Evolutionary conservation across 1,140 invertebrate genomes (phyloP).

Genomic region (Idris sp.): DNA sequence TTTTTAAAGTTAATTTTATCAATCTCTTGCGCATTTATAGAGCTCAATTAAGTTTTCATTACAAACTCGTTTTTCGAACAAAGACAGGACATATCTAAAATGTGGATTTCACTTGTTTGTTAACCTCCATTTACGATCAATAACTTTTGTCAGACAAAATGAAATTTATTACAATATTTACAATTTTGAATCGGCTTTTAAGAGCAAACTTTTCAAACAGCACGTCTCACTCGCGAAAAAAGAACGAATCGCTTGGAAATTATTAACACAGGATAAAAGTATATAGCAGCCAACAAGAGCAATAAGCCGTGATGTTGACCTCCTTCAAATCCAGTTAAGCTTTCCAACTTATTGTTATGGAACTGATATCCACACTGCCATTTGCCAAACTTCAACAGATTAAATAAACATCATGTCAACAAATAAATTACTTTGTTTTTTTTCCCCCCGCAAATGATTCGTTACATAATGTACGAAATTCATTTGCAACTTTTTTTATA

Average conservation of each 20-base stretch:
- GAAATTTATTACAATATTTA: constrained; percentile 62
- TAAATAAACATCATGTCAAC: constrained; percentile 32
- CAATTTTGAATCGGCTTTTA: constrained; percentile 42
- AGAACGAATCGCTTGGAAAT: constrained; percentile 38
- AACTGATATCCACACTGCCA: constrained; percentile 41
- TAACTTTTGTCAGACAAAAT: constrained; percentile 61
- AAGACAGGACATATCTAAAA: constrained; percentile 26
- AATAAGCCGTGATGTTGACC: constrained; percentile 37
- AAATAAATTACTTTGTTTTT: constrained; percentile 30
- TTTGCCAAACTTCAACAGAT: constrained; percentile 36
- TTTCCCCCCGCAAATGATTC: too few relatives aligned
- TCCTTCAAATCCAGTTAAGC: constrained; percentile 31
- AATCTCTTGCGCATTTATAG: too few relatives aligned
- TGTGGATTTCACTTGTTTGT: constrained; percentile 29
- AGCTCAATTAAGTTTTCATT: constrained; percentile 39
- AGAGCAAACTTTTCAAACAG: constrained; percentile 37
- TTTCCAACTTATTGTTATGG: constrained; percentile 33
- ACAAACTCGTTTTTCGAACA: constrained; percentile 30
- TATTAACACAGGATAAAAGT: constrained; percentile 53
- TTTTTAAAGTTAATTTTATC: too few relatives aligned
- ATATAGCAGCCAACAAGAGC: constrained; percentile 23
- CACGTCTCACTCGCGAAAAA: constrained; percentile 22
- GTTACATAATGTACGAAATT: too few relatives aligned
- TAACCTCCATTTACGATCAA: constrained; percentile 52
- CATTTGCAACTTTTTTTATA: too few relatives aligned